Evolutionary conservation across 2,888 invertebrate genomes (phyloP), one percentile per base, ranked within the genome.

Genomic region (Abrostola triplasia): DNA sequence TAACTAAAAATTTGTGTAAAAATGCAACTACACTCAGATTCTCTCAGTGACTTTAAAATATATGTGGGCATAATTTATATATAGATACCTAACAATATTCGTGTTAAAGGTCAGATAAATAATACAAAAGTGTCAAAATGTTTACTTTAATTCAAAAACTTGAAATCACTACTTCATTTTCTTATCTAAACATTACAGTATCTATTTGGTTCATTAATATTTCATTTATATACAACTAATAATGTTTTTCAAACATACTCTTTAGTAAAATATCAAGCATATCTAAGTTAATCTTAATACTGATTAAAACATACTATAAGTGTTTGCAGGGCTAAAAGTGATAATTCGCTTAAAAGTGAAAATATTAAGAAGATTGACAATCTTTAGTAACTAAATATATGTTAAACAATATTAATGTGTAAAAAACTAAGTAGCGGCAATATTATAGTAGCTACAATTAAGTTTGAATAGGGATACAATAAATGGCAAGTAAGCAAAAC

Each of bases 201-300:
- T 85, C 81, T 81, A 85, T 85, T 87, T 88, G 85, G 83, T 88
- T 89, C 88, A 77, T 77, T 79, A 85, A 85, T 86, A 80, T 81
- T 73, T 24, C 70, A 73, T 75, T 71, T 90, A 91, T 89, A 83
- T 89, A 89, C 89, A 91, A 76, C 84, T 84, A 88, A 77, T 85
- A 87, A 86, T 88, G 91, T 91, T 90, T 91, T 89, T 84, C 76
- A 90, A 91, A 92, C 91, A 92, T 90, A 87, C 80, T 86, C 76
- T 83, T 81, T 83, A 83, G 72, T 86, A 81, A 80, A 82, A 81
- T 82, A 81, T 74, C 58, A 90, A 88, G 87, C 88, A 82, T 82
- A 84, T 81, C 83, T 77, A 81, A 66, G 73, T 66, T 62, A 68
- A 69, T 65, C 47, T 71, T 49, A 67, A 67, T 73, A 66, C 56